Evolutionary conservation across 2,888 invertebrate genomes (phyloP), one percentile per base, ranked within the genome.

Genomic region (Malthinus seriepunctatus): DNA sequence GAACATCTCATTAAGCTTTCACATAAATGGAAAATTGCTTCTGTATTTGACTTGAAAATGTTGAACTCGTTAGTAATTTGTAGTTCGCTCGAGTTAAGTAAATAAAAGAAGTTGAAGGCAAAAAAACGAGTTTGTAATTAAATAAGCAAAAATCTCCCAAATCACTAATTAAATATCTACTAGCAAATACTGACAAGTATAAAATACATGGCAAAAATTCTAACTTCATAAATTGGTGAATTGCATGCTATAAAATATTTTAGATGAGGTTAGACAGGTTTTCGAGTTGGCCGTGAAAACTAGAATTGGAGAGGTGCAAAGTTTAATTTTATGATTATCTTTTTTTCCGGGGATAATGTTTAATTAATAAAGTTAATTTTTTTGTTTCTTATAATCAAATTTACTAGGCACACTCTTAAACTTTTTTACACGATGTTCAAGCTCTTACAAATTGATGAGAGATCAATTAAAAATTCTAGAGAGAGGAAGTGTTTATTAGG

Each of bases 191-290:
- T 35, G 49, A 31, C 37, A 44, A 37, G 33, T 45, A 46, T 44
- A 45, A 52, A 52, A 51, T 51, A 51, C 46, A 52, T 45, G 45
- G 45, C 45, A 46, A 35, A 34, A 15, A 14, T 50, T 42, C 39
- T 49, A 53, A 45, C 52, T 58, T 53, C 42, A 51, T 49, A 60
- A 60, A 52, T 60, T 56, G 52, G 60, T 34, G 50, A 60, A 60
- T 56, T 60, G 56, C 60, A 56, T 56, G 56, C 48, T 53, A 38
- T 52, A 52, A 60, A 60, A 60, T 56, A 56, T 52, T 60, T 60
- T 52, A 53, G 56, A 60, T 60, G 60, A 50, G 42, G 60, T 56
- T 56, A 52, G 56, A 60, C 60, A 56, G 60, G 60, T 56, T 60
- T 60, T 50, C 47, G 50, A 48, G 52, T 50, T 60, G 60, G 47